Evolutionary conservation across 2,113 vertebrate species (phyloP).

Genomic region (Pelobates fuscus): DNA sequence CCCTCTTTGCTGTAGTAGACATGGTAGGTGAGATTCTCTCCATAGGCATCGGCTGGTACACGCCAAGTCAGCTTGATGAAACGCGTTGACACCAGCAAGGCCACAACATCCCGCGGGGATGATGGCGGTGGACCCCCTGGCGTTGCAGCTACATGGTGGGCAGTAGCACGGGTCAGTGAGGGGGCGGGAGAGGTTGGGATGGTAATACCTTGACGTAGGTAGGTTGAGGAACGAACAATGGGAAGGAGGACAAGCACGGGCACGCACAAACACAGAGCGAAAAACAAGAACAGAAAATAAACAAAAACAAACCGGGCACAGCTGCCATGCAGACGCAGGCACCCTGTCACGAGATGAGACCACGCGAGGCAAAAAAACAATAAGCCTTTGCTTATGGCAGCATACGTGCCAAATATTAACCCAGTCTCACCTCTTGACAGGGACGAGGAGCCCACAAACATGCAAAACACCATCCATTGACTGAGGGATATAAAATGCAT

Average conservation of each 20-base stretch:
- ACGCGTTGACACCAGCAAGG: slow-evolving; percentile 94
- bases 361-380: not conserved
- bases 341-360: slow-evolving; percentile 8
- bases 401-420: not conserved
- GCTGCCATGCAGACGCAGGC: slow-evolving; percentile 73
- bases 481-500: not conserved
- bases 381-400: not conserved
- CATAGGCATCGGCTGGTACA: slow-evolving; percentile 86
- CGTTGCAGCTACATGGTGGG: slow-evolving; percentile 98
- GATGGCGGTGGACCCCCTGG: slow-evolving; percentile 88
- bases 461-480: slow-evolving; percentile 30
- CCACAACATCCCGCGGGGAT: slow-evolving; percentile 91
- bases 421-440: slow-evolving; percentile 8
- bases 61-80: slow-evolving; percentile 98
- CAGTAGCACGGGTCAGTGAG: slow-evolving; percentile 99
- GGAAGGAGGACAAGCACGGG: slow-evolving; percentile 78
- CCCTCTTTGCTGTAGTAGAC: slow-evolving; percentile 95
- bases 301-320: slow-evolving; percentile 86
- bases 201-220: slow-evolving; percentile 92
- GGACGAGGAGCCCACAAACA: slow-evolving; percentile 28
- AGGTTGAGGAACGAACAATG: slow-evolving; percentile 70
- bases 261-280: slow-evolving; percentile 81
- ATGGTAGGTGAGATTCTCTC: slow-evolving; percentile 92
- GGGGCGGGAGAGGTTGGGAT: slow-evolving; percentile 92
- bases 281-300: slow-evolving; percentile 83